phyloP scores from a whole-genome alignment of 2,888 invertebrate species.

The Spisula subtruncata region DNA sequence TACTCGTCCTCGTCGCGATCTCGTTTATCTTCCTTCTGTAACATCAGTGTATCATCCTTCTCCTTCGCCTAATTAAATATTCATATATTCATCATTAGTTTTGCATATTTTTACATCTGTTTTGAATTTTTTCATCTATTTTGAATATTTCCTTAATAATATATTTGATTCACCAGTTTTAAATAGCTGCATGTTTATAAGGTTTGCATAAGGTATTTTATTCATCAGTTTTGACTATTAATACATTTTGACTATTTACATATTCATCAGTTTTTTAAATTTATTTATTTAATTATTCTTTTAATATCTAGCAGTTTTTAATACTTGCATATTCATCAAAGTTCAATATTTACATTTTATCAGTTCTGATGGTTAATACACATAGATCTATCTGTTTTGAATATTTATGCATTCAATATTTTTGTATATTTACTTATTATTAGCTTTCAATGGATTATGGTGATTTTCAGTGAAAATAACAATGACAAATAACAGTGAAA shows the following conservation, averaged over 20 bases:
- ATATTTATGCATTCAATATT: too few species aligned
- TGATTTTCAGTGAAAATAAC: too few species aligned
- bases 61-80: constrained; percentile 60
- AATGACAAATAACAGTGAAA: too few species aligned
- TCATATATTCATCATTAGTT: neutral
- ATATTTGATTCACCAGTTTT: neutral
- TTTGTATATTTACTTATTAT: too few species aligned
- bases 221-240: neutral
- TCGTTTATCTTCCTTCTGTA: constrained; percentile 64
- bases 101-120: neutral
- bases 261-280: neutral
- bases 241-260: neutral
- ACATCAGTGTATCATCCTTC: constrained; percentile 72
- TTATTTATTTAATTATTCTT: neutral
- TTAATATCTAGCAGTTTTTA: neutral
- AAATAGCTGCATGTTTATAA: neutral
- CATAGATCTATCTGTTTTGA: too few species aligned
- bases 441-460: too few species aligned
- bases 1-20: constrained; percentile 76
- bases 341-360: neutral
- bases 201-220: too few species aligned
- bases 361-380: too few species aligned
- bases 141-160: neutral
- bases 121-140: neutral
- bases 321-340: neutral